A percentile compares a stretch with the other conserved stretches of the same genome.
These are phyloP conservation scores for Conomelus anceps DNA, from an alignment of 2,888 invertebrate species.

Conservation along the genomic window DNA sequence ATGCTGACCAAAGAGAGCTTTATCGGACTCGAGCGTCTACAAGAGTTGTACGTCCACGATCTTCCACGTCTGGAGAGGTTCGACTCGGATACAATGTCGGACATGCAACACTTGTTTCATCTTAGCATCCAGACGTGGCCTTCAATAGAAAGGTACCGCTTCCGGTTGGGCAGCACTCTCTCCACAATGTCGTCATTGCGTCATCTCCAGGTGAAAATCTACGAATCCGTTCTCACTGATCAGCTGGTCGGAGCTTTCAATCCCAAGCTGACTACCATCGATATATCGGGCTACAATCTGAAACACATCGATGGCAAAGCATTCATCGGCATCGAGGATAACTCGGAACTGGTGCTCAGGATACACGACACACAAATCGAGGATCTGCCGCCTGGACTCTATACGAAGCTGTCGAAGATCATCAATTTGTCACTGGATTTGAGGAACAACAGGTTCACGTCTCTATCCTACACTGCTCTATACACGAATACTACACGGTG, in stretches of 20 bases:
- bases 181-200: constrained; percentile 64
- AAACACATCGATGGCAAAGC: neutral
- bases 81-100: constrained; percentile 66
- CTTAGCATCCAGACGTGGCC: constrained; percentile 69
- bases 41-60: constrained; percentile 66
- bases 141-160: constrained; percentile 56
- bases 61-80: constrained; percentile 64
- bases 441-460: constrained; percentile 69
- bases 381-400: constrained; percentile 71
- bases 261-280: constrained; percentile 39
- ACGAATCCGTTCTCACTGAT: constrained; percentile 62
- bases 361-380: constrained; percentile 59
- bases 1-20: constrained; percentile 66
- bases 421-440: constrained; percentile 77
- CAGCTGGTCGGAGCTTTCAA: constrained; percentile 71
- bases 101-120: constrained; percentile 62
- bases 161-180: constrained; percentile 63
- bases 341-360: constrained; percentile 1
- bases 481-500: constrained; percentile 80
- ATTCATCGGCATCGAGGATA: neutral
- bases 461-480: constrained; percentile 74
- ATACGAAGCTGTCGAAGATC: constrained; percentile 63
- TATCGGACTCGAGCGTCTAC: constrained; percentile 60
- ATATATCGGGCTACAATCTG: neutral
- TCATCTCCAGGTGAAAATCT: constrained; percentile 67